Evolutionary conservation across 2,113 vertebrate genomes (phyloP).

Genomic region (Atlantisia rogersi): DNA sequence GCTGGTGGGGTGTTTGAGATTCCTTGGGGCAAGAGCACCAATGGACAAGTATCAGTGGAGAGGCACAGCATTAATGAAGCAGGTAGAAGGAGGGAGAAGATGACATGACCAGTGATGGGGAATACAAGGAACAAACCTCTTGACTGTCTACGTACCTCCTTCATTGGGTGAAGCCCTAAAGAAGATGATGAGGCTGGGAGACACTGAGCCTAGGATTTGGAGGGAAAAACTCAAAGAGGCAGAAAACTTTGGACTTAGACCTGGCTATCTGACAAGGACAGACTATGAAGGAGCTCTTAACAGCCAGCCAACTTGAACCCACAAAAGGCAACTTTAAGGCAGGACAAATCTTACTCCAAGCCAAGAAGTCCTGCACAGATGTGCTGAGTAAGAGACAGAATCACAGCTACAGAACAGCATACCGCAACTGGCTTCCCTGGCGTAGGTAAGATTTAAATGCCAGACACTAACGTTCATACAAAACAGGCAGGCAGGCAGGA

Average conservation of each 20-base stretch:
- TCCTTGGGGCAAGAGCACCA: slow-evolving; percentile 7
- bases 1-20: not conserved
- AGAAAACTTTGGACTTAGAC: not conserved
- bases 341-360: not conserved
- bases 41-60: not conserved
- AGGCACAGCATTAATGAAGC: not conserved
- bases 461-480: not conserved
- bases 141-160: not conserved
- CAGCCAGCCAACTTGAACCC: not conserved
- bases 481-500: not conserved
- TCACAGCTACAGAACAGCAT: not conserved
- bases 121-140: not conserved
- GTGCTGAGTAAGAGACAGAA: not conserved
- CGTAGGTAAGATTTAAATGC: not conserved
- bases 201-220: not conserved
- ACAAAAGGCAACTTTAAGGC: not conserved
- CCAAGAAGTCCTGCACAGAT: not conserved
- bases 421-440: not conserved
- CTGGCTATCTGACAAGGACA: not conserved
- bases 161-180: not conserved
- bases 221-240: not conserved
- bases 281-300: not conserved
- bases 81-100: not conserved
- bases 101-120: not conserved
- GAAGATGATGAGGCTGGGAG: not conserved